Evolutionary conservation across 2,113 vertebrate genomes (phyloP).

Genomic region (Lanius collurio): DNA sequence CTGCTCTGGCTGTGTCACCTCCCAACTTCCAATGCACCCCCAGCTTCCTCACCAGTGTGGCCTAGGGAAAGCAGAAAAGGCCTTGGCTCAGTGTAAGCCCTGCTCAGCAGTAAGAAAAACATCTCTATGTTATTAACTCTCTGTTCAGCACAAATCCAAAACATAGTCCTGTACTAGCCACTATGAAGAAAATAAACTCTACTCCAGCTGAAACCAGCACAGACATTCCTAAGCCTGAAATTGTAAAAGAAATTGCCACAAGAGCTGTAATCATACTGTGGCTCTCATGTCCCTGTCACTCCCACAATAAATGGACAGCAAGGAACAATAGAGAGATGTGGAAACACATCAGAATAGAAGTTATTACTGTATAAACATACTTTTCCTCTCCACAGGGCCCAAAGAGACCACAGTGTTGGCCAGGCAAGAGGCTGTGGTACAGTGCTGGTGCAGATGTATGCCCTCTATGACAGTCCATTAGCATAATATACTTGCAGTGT

Average conservation of each 20-base stretch:
- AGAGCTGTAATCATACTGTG: not conserved
- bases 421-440: not conserved
- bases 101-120: not conserved
- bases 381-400: not conserved
- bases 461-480: not conserved
- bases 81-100: not conserved
- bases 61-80: fast-evolving
- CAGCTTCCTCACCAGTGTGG: fast-evolving
- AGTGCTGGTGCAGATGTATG: not conserved
- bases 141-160: not conserved
- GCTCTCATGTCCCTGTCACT: not conserved
- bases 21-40: not conserved
- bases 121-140: not conserved
- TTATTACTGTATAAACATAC: not conserved
- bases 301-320: not conserved
- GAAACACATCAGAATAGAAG: not conserved
- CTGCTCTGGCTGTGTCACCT: not conserved
- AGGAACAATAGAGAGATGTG: not conserved
- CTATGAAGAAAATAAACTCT: not conserved
- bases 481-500: not conserved
- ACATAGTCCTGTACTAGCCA: not conserved
- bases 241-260: not conserved
- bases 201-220: not conserved
- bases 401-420: not conserved
- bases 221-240: not conserved